phyloP scores from a whole-genome alignment of 2,797 vertebrate genomes.

The Malacoctenus gilli region DNA sequence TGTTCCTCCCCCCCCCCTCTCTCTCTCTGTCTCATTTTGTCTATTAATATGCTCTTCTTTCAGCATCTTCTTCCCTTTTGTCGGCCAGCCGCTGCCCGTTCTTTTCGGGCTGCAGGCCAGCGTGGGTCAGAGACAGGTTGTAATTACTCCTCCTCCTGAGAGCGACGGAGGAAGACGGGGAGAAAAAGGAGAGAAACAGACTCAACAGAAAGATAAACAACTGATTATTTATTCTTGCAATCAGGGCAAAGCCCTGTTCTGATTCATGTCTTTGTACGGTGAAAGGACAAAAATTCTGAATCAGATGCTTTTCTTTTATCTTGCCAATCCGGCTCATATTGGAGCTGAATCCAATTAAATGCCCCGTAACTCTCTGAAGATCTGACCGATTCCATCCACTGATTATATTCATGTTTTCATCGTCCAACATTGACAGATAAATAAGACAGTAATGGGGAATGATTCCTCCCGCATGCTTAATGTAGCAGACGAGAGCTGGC shows the following conservation, averaged over 20 bases:
- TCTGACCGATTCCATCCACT: slow-evolving; percentile 17
- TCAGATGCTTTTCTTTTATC: slow-evolving; percentile 1
- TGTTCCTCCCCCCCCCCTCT: background rate
- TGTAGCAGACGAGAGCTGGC: slow-evolving; percentile 65
- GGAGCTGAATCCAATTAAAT: slow-evolving; percentile 11
- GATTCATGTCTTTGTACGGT: background rate
- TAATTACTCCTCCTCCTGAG: slow-evolving; percentile 73
- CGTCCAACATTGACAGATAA: slow-evolving; percentile 26
- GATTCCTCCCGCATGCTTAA: slow-evolving; percentile 47
- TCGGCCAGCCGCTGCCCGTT: slow-evolving; percentile 18
- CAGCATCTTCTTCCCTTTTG: slow-evolving; percentile 11
- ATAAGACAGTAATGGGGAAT: slow-evolving; percentile 43
- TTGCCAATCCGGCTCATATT: background rate
- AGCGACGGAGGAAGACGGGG: slow-evolving; percentile 26
- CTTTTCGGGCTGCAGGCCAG: slow-evolving; percentile 60
- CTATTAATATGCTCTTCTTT: background rate
- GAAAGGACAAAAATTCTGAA: slow-evolving; percentile 7
- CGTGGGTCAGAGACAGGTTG: slow-evolving; percentile 68
- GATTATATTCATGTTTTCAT: slow-evolving; percentile 11
- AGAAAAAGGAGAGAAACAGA: slow-evolving; percentile 19
- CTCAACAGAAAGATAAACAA: slow-evolving; percentile 17
- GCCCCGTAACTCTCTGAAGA: background rate
- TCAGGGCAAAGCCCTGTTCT: slow-evolving; percentile 3
- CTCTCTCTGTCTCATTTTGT: background rate
- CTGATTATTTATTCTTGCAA: slow-evolving; percentile 24